These are phyloP conservation scores for Phallusia fumigata DNA, from an alignment of 23 tunicate genomes.

Conservation along the genomic window DNA sequence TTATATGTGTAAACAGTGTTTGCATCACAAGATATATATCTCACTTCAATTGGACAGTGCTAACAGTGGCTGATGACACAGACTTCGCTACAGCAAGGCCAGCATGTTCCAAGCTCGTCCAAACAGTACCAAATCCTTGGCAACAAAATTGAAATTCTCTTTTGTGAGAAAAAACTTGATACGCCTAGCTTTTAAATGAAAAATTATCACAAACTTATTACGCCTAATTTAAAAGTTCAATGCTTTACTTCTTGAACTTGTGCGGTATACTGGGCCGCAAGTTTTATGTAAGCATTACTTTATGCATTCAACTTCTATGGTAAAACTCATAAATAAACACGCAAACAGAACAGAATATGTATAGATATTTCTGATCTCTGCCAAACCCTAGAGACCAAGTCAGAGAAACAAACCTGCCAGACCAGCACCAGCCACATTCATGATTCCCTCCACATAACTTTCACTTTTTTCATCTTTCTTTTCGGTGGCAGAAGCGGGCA, in stretches of 20 bases:
- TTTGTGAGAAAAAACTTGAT: too few relatives aligned
- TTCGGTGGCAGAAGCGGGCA: slow-evolving; percentile 24
- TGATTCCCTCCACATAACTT: slow-evolving; percentile 34
- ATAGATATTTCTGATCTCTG: background rate
- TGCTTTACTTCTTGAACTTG: background rate
- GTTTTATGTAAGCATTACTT: too few relatives aligned
- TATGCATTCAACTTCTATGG: too few relatives aligned
- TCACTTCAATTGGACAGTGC: slow-evolving; percentile 62
- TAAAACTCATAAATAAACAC: too few relatives aligned
- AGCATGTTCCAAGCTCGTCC: slow-evolving; percentile 68
- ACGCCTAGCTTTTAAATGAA: background rate
- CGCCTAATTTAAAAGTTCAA: background rate
- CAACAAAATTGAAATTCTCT: background rate
- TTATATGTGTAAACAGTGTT: too few relatives aligned
- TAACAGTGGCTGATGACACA: slow-evolving; percentile 64
- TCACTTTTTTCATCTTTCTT: slow-evolving; percentile 21
- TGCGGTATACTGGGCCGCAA: too few relatives aligned
- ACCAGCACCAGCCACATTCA: slow-evolving; percentile 75
- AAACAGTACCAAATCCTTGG: slow-evolving; percentile 52
- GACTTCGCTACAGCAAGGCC: slow-evolving; percentile 66
- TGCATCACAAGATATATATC: background rate
- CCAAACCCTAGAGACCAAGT: background rate
- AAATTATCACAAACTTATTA: background rate
- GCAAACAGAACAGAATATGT: background rate
- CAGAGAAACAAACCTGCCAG: slow-evolving; percentile 19